These are phyloP conservation scores for Sesia bembeciformis DNA, from an alignment of 2,888 invertebrate genomes.

Conservation along the genomic window DNA sequence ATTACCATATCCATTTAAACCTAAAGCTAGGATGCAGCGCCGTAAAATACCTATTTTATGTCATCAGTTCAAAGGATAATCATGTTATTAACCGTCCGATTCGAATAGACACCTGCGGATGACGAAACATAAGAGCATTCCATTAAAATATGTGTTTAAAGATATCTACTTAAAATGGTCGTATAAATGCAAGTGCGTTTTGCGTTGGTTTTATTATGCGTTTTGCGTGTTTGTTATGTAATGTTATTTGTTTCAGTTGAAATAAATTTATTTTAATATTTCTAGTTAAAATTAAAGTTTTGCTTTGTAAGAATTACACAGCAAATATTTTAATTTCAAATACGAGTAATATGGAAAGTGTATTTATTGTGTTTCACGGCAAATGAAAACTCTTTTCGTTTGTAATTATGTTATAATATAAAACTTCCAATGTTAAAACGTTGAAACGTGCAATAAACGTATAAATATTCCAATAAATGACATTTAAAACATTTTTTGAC, in stretches of 20 bases:
- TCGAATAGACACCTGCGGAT: background rate
- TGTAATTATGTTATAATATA: no score
- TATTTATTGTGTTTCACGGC: no score
- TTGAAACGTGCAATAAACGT: no score
- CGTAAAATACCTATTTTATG: conserved; percentile 22
- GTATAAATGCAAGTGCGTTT: background rate
- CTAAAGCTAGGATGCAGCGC: conserved; percentile 15
- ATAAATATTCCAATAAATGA: no score
- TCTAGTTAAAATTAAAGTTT: conserved; percentile 1
- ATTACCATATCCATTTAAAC: conserved; percentile 35
- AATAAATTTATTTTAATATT: conserved; percentile 2
- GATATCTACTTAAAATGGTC: background rate
- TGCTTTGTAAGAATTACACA: no score
- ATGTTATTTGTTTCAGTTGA: conserved; percentile 4
- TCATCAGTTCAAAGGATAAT: background rate
- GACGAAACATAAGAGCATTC: background rate
- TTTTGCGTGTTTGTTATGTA: conserved; percentile 1
- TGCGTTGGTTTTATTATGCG: background rate
- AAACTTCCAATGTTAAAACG: no score
- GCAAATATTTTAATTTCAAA: no score
- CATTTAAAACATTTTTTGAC: no score
- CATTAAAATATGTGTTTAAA: background rate
- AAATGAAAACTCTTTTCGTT: no score
- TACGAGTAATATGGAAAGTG: no score
- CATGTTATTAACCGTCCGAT: background rate